Evolutionary conservation across 2,113 vertebrate genomes (phyloP).

Genomic region (Lipotes vexillifer): DNA sequence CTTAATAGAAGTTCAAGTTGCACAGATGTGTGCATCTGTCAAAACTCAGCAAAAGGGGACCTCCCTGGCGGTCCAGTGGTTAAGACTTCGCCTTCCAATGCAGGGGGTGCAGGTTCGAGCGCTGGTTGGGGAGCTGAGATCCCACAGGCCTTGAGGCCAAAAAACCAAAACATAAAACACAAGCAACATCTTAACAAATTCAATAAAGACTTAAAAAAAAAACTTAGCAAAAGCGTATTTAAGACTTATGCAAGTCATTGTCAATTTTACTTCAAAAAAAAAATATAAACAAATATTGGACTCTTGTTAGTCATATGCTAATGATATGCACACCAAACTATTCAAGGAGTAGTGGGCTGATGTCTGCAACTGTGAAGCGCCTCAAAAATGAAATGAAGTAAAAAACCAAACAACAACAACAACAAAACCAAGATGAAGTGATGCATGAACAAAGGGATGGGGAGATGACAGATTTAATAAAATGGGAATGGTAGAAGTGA

Average conservation of each 20-base stretch:
- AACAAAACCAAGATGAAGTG: not conserved
- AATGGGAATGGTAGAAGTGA: not conserved
- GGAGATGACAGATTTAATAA: too few relatives aligned
- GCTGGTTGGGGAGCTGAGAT: too few relatives aligned
- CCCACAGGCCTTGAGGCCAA: too few relatives aligned
- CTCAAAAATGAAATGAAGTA: not conserved
- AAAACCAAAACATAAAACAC: too few relatives aligned
- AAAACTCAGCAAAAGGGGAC: not conserved
- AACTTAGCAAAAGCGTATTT: not conserved
- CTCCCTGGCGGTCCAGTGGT: too few relatives aligned
- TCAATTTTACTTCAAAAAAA: not conserved
- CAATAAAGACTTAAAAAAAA: too few relatives aligned
- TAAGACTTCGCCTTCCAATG: too few relatives aligned
- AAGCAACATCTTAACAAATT: too few relatives aligned
- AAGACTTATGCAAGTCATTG: not conserved
- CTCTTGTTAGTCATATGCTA: not conserved
- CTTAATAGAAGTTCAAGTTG: too few relatives aligned
- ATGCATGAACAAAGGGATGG: not conserved
- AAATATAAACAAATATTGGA: not conserved
- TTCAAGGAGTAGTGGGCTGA: not conserved
- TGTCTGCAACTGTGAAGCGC: not conserved
- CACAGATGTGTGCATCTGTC: not conserved
- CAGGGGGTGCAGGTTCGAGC: too few relatives aligned
- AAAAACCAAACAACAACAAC: too few relatives aligned
- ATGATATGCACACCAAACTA: not conserved